Evolutionary conservation across 2,888 invertebrate genomes (phyloP), one percentile per base, ranked within the genome.

Genomic region (Dolichopus griseipennis): DNA sequence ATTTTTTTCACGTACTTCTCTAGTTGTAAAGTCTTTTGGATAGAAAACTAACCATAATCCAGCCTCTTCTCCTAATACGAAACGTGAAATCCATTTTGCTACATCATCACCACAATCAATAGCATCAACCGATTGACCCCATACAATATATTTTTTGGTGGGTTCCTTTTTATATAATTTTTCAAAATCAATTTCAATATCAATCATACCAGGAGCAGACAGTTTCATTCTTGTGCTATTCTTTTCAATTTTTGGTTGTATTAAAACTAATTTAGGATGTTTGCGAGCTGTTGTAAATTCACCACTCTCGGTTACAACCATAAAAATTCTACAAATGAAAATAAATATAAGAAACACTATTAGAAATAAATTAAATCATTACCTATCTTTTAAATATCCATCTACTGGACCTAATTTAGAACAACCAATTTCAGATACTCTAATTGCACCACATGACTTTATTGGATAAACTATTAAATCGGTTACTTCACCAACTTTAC

Each of bases 71-170:
- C 82, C 81, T 64, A 85, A 78, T 66, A 87, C 75, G 72, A 84
- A 82, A 67, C 81, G 85, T 4, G 88, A 86, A 73, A 92, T 80
- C 92, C 92, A 92, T 68, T 86, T 84, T 6, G 88, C 86, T 1
- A 85, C 86, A 73, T 87, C 87, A 72, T 86, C 86, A 0, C 92
- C 92, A 78, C 91, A 91, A 76, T 92, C 91, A 66, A 85, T 82
- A 0, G 88, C 88, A 0, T 84, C 79, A 2, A 90, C 85, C 0
- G 79, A 73, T n/a, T 82, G 81, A 33, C 83, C 82, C 87, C 87
- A 87, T 7, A 88, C 84, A 2, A 77, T 75, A 0, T 85, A 84
- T 8, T 77, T 81, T 67, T 82, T 81, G 3, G 27, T 27, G 68
- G 80, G 78, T n/a, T 76, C 74, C 18, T 73, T 65, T 7, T 75